Conservation (phyloP, 2,113 vertebrate species). For the Pollimyrus isidori region DNA sequence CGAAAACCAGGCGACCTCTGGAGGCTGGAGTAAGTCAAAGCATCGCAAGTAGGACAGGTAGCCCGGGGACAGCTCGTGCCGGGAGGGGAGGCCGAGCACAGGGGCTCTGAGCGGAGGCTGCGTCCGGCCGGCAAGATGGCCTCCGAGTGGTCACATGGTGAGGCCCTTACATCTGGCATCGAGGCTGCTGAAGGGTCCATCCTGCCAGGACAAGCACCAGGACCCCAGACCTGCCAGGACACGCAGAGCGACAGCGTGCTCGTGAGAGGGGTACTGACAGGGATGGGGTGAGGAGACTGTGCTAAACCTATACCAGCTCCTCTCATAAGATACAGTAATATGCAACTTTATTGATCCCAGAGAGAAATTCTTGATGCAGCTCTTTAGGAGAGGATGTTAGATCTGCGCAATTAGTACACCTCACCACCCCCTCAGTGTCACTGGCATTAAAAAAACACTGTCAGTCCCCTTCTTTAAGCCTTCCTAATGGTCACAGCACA, state of each 20-base stretch:
- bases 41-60: constrained; percentile 54
- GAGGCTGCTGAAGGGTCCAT: constrained; percentile 27
- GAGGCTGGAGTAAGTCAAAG: constrained; percentile 57
- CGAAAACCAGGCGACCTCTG: constrained; percentile 65
- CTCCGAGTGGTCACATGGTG: constrained; percentile 64
- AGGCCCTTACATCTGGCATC: constrained; percentile 64
- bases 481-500: neutral
- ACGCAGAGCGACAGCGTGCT: neutral
- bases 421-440: constrained; percentile 1
- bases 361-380: neutral
- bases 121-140: constrained; percentile 55
- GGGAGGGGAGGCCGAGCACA: constrained; percentile 57
- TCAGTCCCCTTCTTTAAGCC: neutral
- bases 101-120: constrained; percentile 61
- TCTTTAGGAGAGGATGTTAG: neutral
- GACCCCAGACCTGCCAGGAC: constrained; percentile 38
- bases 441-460: neutral
- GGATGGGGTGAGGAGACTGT: neutral
- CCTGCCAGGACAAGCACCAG: constrained; percentile 32
- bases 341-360: neutral
- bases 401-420: neutral
- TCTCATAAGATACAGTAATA: neutral
- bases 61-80: constrained; percentile 48
- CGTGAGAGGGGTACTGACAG: neutral
- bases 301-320: neutral